Base-by-base conservation (phyloP, 1,140 invertebrate species). In the Whitmania pigra region DNA sequence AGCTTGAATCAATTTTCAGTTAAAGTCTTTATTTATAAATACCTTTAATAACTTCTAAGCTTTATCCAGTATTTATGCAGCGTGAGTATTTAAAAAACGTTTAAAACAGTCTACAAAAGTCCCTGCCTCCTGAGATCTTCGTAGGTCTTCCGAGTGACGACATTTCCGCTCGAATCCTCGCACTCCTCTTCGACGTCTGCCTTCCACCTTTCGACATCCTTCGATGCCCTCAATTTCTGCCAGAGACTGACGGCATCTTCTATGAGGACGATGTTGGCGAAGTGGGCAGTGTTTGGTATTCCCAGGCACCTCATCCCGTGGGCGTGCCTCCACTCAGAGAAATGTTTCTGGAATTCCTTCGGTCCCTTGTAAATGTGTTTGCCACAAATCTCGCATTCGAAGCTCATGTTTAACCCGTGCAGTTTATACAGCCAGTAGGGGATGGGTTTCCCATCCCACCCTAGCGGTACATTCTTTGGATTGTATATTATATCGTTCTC, bases 361-460 rank as follows among this genome's bases (percentile, higher is more conserved):
- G 97, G 97, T 0, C 97, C 97, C 83, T 98, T 96, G 83, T 99
- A 99, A 0, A 91, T 93, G 77, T 91, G 96, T 83, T 99, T 99
- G n/a, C 96, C 97, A 84, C 97, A 99, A 74, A 99, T 99, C 83
- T 99, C 97, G 82, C 97, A 99, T 73, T 91, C 94, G 80, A 98
- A 99, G 80, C 91, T 96, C 67, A 99, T 96, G 82, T 99, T 99
- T 0, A 99, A 85, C 0, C 97, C 97, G 82, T 99, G 97, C 9
- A 99, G 83, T 85, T 99, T 99, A 81, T 99, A 99, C 40, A 99
- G 82, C 96, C 97, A 99, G 82, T 99, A 99, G 0, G 97, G 97
- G 78, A 97, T 97, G 0, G 94, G 94, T 85, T 99, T 99, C 67
- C 96, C 97, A 85, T 99, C 97, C 96, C 96, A 99, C 7, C 96